Percentiles rank a stretch among this genome's conserved stretches.
Evolutionary conservation across 2,888 invertebrate species (phyloP).

Genomic region (Epiblema foenella): DNA sequence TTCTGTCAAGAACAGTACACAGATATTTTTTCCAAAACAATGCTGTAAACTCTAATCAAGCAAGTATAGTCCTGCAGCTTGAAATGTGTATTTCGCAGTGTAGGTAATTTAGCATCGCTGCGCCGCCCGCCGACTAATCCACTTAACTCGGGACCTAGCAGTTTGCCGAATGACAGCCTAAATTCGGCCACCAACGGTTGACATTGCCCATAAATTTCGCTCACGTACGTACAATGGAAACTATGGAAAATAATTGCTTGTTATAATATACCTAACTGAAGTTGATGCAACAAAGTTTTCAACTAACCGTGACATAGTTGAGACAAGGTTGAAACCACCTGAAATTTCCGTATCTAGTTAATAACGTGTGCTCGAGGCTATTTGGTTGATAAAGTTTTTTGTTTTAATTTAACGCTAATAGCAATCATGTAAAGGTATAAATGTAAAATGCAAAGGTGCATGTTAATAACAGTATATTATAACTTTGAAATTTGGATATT

Average conservation of each 20-base stretch:
- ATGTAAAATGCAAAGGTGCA: no score
- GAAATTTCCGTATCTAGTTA: conserved; percentile 4
- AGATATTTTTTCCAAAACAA: conserved; percentile 7
- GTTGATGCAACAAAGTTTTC: conserved; percentile 34
- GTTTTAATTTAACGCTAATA: no score
- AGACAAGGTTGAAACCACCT: conserved; percentile 19
- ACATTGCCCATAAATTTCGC: conserved; percentile 54
- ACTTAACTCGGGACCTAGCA: conserved; percentile 56
- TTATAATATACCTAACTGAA: conserved; percentile 41
- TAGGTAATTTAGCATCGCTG: conserved; percentile 46
- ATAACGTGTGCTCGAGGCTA: neutral
- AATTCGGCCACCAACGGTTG: conserved; percentile 54
- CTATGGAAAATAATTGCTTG: conserved; percentile 47
- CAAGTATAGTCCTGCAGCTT: neutral
- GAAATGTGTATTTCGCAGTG: conserved; percentile 10
- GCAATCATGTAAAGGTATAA: no score
- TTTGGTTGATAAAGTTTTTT: neutral
- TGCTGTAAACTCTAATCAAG: neutral
- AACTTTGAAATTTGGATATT: no score
- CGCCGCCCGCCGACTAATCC: conserved; percentile 63
- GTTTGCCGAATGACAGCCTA: conserved; percentile 57
- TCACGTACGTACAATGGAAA: conserved; percentile 49
- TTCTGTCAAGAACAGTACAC: conserved; percentile 3
- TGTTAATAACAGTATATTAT: no score
- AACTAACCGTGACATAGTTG: conserved; percentile 33